Evolutionary conservation across 2,888 invertebrate genomes (phyloP), one percentile per base, ranked within the genome.

Genomic region (Zele albiditarsus): DNA sequence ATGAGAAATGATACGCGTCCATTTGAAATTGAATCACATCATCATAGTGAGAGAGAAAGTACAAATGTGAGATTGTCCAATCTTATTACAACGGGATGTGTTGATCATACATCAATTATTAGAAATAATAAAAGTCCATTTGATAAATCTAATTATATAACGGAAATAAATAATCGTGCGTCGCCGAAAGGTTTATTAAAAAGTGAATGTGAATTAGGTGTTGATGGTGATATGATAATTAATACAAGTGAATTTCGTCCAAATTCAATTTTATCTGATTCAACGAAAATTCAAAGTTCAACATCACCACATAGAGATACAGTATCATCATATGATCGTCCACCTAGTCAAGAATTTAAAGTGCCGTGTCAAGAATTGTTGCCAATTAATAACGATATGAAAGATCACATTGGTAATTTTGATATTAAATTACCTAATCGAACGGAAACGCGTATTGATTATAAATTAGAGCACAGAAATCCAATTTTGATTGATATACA

Each of bases 321-420:
- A 5, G 74, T 81, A 14, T 65, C 53, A n/a, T 66, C 53, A 10
- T 66, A 27, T 46, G 66, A 67, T 10, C 65, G 78, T 60, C 27
- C 78, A 14, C 73, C 82, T 66, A 75, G 77, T 75, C 83, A 82
- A 65, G 85, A 85, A 42, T 73, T 85, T 16, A 80, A 82, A 49
- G 49, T 80, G 46, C 77, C 81, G 20, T 71, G 79, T 8, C 82
- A 81, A 66, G 85, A 85, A 31, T 25, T 83, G 27, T 81, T 83
- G 66, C 78, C 84, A n/a, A 80, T 83, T n/a, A 82, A 80, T 69
- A 80, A 80, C 14, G 85, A 86, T 33, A 83, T 83, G 65, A 85
- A 84, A 69, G 79, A 79, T 0, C 71, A 72, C 25, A 63, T 31
- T 23, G 20, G 38, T 1, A 71, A 71, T 68, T 75, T 74, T 5